Evolutionary conservation across 2,888 invertebrate genomes (phyloP).

Genomic region (Lithophane leautieri): DNA sequence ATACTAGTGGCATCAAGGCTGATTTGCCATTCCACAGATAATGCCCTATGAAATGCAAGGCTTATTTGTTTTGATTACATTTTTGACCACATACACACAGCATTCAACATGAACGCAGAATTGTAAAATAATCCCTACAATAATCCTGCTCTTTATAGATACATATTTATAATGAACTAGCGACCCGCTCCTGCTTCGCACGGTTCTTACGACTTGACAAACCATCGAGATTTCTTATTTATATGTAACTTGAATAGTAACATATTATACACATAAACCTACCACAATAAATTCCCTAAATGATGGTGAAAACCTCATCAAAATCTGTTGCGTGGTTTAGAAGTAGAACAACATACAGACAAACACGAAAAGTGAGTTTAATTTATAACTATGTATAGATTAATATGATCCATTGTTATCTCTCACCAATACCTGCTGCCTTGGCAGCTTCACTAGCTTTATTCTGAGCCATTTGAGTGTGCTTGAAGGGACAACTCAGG

Average conservation of each 20-base stretch:
- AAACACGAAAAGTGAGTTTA: no score
- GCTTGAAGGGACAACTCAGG: conserved; percentile 99
- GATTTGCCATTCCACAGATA: neutral
- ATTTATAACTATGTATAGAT: neutral
- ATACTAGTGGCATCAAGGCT: neutral
- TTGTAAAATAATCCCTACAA: neutral
- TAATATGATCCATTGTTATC: neutral
- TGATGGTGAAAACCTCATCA: no score
- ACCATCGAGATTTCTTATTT: no score
- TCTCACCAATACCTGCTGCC: conserved; percentile 75
- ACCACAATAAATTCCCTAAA: no score
- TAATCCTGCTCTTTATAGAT: neutral
- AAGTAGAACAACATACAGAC: no score
- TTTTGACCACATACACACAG: no score
- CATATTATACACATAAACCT: no score
- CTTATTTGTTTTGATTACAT: neutral
- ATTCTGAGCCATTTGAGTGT: conserved; percentile 94
- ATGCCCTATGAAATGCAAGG: neutral
- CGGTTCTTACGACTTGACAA: no score
- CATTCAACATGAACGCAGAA: conserved; percentile 1
- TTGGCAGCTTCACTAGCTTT: conserved; percentile 89
- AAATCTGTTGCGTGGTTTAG: no score
- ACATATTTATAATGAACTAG: neutral
- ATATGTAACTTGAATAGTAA: no score
- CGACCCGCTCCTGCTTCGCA: no score